phyloP scores from a whole-genome alignment of 1,140 invertebrate species.

The Aradophagus sp. region DNA sequence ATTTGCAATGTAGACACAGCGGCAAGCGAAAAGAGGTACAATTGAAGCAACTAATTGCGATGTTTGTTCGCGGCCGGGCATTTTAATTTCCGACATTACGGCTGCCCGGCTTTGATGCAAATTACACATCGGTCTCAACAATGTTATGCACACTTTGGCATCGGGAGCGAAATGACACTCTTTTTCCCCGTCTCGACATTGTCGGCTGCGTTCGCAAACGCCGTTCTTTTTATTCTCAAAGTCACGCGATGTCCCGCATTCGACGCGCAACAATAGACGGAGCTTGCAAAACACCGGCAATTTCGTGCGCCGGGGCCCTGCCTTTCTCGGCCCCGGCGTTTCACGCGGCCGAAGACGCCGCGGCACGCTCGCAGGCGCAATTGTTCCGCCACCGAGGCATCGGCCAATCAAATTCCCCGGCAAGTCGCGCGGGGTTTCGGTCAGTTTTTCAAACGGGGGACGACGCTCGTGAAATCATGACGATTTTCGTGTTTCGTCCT shows the following conservation, averaged over 20 bases:
- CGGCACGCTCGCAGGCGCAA: too few relatives aligned
- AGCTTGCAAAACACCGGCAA: slow-evolving; percentile 57
- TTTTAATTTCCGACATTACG: slow-evolving; percentile 55
- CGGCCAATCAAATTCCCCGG: too few relatives aligned
- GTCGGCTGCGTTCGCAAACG: slow-evolving; percentile 33
- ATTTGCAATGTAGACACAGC: slow-evolving; percentile 46
- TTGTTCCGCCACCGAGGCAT: too few relatives aligned
- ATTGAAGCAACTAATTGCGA: slow-evolving; percentile 50
- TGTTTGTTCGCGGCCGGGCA: slow-evolving; percentile 46
- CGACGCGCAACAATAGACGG: slow-evolving; percentile 54
- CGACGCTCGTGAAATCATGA: too few relatives aligned
- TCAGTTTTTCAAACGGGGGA: too few relatives aligned
- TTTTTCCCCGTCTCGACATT: slow-evolving; percentile 49
- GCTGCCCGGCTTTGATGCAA: slow-evolving; percentile 41
- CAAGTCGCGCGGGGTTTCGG: too few relatives aligned
- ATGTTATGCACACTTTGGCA: slow-evolving; percentile 48
- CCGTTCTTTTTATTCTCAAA: slow-evolving; percentile 49
- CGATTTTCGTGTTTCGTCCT: too few relatives aligned
- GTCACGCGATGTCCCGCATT: slow-evolving; percentile 56
- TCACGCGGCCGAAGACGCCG: too few relatives aligned
- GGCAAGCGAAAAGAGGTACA: slow-evolving; percentile 24
- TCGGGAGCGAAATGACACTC: slow-evolving; percentile 53
- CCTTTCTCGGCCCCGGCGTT: too few relatives aligned
- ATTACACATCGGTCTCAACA: slow-evolving; percentile 52
- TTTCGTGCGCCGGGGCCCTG: too few relatives aligned